phyloP scores from a whole-genome alignment of 2,113 vertebrate species.

The Tylochromis polylepis region DNA sequence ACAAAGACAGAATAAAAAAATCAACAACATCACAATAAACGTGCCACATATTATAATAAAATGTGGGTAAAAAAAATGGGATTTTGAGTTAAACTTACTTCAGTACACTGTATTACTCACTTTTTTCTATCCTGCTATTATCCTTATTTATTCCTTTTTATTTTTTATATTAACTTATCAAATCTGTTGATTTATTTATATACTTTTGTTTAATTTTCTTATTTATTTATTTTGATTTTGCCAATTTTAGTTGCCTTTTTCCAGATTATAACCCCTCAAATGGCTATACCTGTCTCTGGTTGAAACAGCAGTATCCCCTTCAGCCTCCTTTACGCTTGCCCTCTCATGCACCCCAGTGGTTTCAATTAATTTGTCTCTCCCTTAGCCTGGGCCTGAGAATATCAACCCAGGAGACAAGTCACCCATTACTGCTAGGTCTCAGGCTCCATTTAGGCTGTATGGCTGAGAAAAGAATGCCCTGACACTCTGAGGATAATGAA shows the following conservation, averaged over 20 bases:
- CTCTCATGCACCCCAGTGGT: slow-evolving; percentile 16
- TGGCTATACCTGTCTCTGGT: neutral
- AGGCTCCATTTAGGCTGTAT: slow-evolving; percentile 24
- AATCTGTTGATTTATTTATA: neutral
- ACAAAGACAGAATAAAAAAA: neutral
- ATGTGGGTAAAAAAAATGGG: neutral
- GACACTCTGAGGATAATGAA: neutral
- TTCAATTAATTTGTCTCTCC: slow-evolving; percentile 56
- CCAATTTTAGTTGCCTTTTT: neutral
- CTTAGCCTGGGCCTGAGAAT: slow-evolving; percentile 24
- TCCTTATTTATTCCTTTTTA: neutral
- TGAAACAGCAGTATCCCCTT: neutral
- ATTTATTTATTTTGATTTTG: neutral
- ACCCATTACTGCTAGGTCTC: slow-evolving; percentile 50
- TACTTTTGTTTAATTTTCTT: neutral
- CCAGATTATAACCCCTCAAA: neutral
- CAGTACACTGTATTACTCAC: neutral
- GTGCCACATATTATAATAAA: neutral
- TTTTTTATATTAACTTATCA: neutral
- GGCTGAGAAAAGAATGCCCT: slow-evolving; percentile 6
- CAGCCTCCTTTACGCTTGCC: slow-evolving; percentile 7
- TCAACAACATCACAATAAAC: neutral
- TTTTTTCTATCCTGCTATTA: neutral
- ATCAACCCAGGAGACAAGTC: slow-evolving; percentile 46
- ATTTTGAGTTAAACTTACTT: neutral